phyloP scores from a whole-genome alignment of 2,113 vertebrate species.

The Tichodroma muraria region DNA sequence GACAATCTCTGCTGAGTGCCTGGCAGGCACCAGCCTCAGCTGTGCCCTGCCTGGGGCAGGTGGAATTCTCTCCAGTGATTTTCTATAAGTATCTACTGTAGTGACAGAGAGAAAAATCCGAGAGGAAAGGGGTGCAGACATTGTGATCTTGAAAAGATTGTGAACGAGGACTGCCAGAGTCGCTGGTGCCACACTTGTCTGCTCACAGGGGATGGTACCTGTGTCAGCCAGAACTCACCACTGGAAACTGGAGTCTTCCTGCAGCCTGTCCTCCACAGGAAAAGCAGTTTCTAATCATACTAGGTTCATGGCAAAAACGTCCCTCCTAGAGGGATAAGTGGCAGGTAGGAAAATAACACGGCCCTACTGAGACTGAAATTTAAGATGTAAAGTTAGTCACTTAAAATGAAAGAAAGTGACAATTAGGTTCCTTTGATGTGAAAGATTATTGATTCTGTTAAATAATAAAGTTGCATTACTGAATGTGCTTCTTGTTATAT shows the following conservation, averaged over 20 bases:
- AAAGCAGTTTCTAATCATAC: background rate
- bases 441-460: background rate
- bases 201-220: background rate
- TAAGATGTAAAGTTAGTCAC: background rate
- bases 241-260: background rate
- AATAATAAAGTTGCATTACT: conserved; percentile 9
- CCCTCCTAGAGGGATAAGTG: background rate
- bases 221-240: background rate
- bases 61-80: background rate
- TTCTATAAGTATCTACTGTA: background rate
- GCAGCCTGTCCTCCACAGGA: background rate
- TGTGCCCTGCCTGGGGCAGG: background rate
- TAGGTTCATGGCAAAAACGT: background rate
- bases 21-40: background rate
- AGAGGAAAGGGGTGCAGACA: background rate
- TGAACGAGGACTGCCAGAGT: background rate
- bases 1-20: background rate
- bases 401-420: background rate
- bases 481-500: background rate
- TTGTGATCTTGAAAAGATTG: background rate
- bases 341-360: background rate
- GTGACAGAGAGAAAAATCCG: background rate
- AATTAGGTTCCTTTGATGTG: background rate
- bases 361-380: background rate
- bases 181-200: background rate